Evolutionary conservation across 2,797 vertebrate species (phyloP).

Genomic region (Synanceia verrucosa): DNA sequence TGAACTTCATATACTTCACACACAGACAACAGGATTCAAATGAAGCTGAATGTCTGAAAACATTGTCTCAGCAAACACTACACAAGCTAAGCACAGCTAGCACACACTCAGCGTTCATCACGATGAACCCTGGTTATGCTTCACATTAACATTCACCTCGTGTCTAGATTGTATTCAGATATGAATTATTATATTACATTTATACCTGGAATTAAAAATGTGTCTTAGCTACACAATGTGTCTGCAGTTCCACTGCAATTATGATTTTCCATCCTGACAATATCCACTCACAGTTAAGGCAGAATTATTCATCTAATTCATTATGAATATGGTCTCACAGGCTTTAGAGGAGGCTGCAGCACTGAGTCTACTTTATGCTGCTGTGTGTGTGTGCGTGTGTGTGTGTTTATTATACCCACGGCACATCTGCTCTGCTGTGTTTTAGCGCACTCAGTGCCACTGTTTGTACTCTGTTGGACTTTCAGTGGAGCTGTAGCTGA

Average conservation of each 20-base stretch:
- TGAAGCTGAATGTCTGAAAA: constrained; percentile 3
- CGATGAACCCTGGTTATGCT: constrained; percentile 13
- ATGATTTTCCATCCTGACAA: constrained; percentile 25
- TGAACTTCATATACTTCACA: background rate
- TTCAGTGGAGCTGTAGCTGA: background rate
- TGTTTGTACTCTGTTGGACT: background rate
- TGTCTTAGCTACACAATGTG: constrained; percentile 8
- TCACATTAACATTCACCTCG: constrained; percentile 46
- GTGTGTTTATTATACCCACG: background rate
- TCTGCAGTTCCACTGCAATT: constrained; percentile 31
- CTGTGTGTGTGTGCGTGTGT: background rate
- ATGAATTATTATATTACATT: constrained; percentile 64
- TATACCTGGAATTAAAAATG: constrained; percentile 56
- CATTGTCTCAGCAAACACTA: background rate
- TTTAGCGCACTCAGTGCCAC: background rate
- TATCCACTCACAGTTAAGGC: constrained; percentile 34
- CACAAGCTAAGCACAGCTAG: constrained; percentile 1
- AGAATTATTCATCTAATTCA: constrained; percentile 23
- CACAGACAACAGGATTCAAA: constrained; percentile 7
- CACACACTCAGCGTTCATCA: constrained; percentile 16
- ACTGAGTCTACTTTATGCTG: background rate
- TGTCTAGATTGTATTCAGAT: constrained; percentile 49
- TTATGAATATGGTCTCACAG: constrained; percentile 25
- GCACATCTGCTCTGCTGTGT: background rate
- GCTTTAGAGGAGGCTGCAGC: background rate